Evolutionary conservation across 2,797 vertebrate species (phyloP).

Genomic region (Pantherophis vulpinus): DNA sequence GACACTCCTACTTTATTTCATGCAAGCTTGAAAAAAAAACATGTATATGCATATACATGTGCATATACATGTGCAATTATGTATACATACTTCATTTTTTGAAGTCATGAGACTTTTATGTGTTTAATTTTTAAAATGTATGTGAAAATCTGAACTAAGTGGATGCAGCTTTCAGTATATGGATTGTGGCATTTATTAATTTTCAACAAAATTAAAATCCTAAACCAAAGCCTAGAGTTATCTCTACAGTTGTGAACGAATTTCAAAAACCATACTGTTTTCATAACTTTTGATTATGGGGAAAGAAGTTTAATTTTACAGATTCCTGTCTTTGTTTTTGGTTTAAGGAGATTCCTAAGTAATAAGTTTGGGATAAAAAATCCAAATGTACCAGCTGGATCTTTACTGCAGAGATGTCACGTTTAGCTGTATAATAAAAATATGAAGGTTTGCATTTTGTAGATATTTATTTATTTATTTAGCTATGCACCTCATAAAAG

Average conservation of each 20-base stretch:
- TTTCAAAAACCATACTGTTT: not conserved
- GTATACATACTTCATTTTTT: not conserved
- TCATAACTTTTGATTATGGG: constrained; percentile 10
- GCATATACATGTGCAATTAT: not conserved
- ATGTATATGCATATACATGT: not conserved
- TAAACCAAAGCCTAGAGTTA: constrained; percentile 29
- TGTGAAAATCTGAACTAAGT: constrained; percentile 32
- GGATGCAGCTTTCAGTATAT: constrained; percentile 13
- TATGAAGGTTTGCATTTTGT: not conserved
- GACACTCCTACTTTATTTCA: not conserved
- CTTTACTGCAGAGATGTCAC: not conserved
- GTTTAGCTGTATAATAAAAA: not conserved
- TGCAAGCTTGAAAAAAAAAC: not conserved
- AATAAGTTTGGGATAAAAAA: not conserved
- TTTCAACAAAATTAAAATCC: constrained; percentile 17
- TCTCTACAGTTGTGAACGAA: not conserved
- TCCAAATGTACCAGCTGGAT: not conserved
- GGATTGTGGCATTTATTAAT: not conserved
- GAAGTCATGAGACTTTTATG: not conserved
- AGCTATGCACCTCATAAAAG: not conserved
- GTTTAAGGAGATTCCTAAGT: not conserved
- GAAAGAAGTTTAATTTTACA: not conserved
- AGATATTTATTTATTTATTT: not conserved
- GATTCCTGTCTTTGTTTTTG: not conserved
- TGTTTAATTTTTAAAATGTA: not conserved